Conservation (phyloP, 2,888 invertebrate genomes). For the Eupithecia insigniata region DNA sequence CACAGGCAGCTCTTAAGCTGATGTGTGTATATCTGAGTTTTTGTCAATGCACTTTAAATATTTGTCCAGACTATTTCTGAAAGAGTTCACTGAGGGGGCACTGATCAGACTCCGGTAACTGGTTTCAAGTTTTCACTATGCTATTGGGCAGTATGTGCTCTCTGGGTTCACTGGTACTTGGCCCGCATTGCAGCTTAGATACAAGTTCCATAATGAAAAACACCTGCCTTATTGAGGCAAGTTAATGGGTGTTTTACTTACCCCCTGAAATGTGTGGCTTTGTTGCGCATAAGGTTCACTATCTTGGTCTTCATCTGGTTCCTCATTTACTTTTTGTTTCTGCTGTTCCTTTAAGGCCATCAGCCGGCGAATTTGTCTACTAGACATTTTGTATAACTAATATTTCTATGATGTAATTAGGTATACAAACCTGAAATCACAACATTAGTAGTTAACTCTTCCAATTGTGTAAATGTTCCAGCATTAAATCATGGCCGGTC, state of each 20-base stretch:
- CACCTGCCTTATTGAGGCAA: neutral
- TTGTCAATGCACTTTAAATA: too few relatives aligned
- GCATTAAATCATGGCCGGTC: too few relatives aligned
- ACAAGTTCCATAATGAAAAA: neutral
- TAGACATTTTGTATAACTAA: conserved; percentile 21
- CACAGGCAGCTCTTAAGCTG: too few relatives aligned
- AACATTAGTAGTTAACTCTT: neutral
- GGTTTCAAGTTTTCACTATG: too few relatives aligned
- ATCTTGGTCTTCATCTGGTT: conserved; percentile 6
- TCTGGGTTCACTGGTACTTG: too few relatives aligned
- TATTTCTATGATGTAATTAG: neutral
- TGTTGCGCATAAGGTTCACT: conserved; percentile 12
- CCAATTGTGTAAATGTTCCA: too few relatives aligned
- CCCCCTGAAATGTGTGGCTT: conserved; percentile 21
- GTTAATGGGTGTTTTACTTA: neutral
- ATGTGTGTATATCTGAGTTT: too few relatives aligned
- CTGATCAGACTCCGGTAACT: too few relatives aligned
- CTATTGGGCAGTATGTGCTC: too few relatives aligned
- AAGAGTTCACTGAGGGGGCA: too few relatives aligned
- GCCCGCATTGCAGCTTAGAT: too few relatives aligned
- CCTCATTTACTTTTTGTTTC: conserved; percentile 9
- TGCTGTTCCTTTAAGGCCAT: neutral
- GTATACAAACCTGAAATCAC: neutral
- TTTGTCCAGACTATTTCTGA: too few relatives aligned
- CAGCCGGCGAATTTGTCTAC: conserved; percentile 23